A percentile compares a stretch with the other conserved stretches of the same genome.
phyloP scores from a whole-genome alignment of 1,140 invertebrate genomes.

The Penaeus vannamei region DNA sequence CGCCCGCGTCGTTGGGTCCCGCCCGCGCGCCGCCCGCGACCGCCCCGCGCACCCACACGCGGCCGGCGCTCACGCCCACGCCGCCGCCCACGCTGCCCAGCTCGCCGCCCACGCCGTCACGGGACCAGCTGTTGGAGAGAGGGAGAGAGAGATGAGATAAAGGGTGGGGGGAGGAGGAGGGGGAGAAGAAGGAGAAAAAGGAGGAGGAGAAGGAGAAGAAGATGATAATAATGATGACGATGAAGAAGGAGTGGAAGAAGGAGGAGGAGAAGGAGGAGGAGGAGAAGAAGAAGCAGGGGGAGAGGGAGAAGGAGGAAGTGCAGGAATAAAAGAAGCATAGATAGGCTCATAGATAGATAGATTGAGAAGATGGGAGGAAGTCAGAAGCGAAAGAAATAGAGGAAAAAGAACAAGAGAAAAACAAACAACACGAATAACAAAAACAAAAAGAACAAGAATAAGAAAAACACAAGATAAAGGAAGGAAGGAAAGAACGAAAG shows the following conservation, averaged over 20 bases:
- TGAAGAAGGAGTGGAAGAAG: background rate
- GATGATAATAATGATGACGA: constrained; percentile 7
- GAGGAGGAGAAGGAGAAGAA: background rate
- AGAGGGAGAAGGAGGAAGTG: background rate
- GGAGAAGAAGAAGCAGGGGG: background rate
- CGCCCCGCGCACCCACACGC: constrained; percentile 50
- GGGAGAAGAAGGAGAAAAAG: constrained; percentile 19
- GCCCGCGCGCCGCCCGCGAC: constrained; percentile 48
- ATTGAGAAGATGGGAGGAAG: background rate
- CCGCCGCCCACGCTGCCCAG: constrained; percentile 38
- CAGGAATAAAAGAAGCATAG: background rate
- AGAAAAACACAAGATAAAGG: constrained; percentile 2
- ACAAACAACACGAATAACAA: too few species aligned
- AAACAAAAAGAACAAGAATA: too few species aligned
- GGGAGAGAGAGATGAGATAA: background rate
- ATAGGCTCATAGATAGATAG: background rate
- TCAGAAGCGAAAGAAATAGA: background rate
- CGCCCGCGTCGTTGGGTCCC: constrained; percentile 37
- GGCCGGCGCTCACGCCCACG: constrained; percentile 29
- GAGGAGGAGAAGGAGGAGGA: background rate
- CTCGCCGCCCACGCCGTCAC: constrained; percentile 52
- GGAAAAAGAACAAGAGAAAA: background rate
- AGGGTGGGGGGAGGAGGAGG: background rate
- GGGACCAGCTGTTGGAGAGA: constrained; percentile 45
- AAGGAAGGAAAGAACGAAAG: background rate